phyloP scores from a whole-genome alignment of 2,797 vertebrate genomes.

The Melanotaenia parkinsoni region DNA sequence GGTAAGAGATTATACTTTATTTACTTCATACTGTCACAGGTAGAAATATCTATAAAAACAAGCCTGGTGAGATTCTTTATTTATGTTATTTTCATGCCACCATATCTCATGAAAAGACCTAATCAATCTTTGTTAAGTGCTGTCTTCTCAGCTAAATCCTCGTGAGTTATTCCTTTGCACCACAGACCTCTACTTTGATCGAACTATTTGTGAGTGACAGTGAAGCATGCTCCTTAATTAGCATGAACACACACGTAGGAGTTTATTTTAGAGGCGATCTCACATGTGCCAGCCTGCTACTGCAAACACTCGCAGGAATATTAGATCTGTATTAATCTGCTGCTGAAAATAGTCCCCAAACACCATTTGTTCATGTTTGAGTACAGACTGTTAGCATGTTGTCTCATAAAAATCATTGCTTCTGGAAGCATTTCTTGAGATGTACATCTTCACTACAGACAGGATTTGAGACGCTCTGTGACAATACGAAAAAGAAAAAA shows the following conservation, averaged over 20 bases:
- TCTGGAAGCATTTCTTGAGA: not conserved
- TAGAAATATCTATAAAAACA: not conserved
- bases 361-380: slow-evolving; percentile 12
- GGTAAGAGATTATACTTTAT: slow-evolving; percentile 76
- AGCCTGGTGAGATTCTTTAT: not conserved
- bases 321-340: slow-evolving; percentile 25
- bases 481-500: not conserved
- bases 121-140: not conserved
- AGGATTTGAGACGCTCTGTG: not conserved
- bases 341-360: slow-evolving; percentile 18
- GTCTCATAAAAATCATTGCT: not conserved
- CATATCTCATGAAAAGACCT: not conserved
- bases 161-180: not conserved
- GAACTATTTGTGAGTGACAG: not conserved
- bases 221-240: not conserved
- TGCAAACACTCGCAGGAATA: not conserved
- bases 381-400: not conserved
- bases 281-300: not conserved
- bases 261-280: slow-evolving; percentile 12
- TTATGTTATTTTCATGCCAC: not conserved
- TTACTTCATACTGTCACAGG: not conserved
- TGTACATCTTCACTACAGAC: not conserved
- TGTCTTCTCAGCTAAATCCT: not conserved
- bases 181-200: not conserved
- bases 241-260: not conserved